phyloP scores from a whole-genome alignment of 2,797 vertebrate species.

The Chelon auratus region DNA sequence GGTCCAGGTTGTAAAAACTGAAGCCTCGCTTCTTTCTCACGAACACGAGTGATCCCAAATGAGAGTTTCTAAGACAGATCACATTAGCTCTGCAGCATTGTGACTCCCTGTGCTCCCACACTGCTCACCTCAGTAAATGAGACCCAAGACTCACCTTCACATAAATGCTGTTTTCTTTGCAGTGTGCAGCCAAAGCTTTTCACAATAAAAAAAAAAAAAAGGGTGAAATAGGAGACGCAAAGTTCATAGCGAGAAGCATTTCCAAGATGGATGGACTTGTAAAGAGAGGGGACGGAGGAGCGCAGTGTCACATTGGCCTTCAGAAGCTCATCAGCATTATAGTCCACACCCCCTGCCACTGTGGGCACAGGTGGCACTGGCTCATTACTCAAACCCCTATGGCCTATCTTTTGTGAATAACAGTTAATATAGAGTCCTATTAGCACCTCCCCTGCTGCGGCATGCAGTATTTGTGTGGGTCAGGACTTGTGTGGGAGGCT shows the following conservation, averaged over 20 bases:
- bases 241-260: conserved; percentile 17
- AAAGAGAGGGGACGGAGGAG: neutral
- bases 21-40: conserved; percentile 6
- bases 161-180: conserved; percentile 15
- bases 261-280: conserved; percentile 26
- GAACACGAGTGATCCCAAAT: neutral
- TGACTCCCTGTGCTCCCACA: conserved; percentile 15
- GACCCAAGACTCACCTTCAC: conserved; percentile 26
- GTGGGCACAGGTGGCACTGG: conserved; percentile 65
- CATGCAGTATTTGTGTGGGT: conserved; percentile 31
- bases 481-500: conserved; percentile 33
- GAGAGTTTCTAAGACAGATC: conserved; percentile 23
- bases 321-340: conserved; percentile 51
- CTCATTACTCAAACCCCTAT: conserved; percentile 64
- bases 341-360: conserved; percentile 28
- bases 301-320: conserved; percentile 30
- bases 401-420: conserved; percentile 41
- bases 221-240: conserved; percentile 14
- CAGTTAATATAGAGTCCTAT: conserved; percentile 50
- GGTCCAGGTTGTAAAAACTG: neutral
- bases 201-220: neutral
- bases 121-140: conserved; percentile 6
- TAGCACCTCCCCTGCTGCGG: conserved; percentile 51
- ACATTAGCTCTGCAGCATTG: conserved; percentile 26
- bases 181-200: conserved; percentile 7